Evolutionary conservation across 2,113 vertebrate genomes (phyloP), one percentile per base, ranked within the genome.

Genomic region (Xiphophorus hellerii): DNA sequence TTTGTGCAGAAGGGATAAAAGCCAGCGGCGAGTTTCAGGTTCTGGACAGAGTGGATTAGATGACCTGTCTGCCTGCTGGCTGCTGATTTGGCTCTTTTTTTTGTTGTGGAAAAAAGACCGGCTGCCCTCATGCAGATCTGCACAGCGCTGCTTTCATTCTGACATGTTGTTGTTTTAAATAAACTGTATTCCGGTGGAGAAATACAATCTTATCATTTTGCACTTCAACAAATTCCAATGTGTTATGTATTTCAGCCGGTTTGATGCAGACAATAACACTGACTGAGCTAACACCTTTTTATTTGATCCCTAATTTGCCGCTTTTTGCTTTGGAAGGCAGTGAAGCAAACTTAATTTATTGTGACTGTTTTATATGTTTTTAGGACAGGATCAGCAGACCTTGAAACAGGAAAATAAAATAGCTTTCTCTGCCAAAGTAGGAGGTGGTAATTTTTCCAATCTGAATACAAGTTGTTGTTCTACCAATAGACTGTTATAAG

Each of bases 51-150:
- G 81, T 84, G 91, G 93, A 93, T 93, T 93, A 94, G 83, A 81
- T 89, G 85, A 84, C 84, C 51, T 74, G 77, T n/a, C 11, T 22
- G 84, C 87, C 85, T 70, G 68, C 78, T 86, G 85, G 86, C 54
- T 93, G 94, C 93, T 95, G 94, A 95, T 88, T 69, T 82, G 80
- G 92, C 77, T 78, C 84, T 94, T 94, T 48, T 89, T 84, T 86
- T 94, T 94, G 92, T 93, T 84, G 82, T 85, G 74, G 44, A 20
- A 48, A 90, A 90, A 80, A 73, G 76, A 80, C 81, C 78, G 77
- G 60, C 82, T 62, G 85, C 84, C 76, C 78, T 66, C 71, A 83
- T 85, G 71, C 78, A 89, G 74, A 82, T 85, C 77, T 78, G 31
- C 69, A 74, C 75, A 67, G 42, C 72, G 37, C 29, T 76, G 73